Evolutionary conservation across 2,888 invertebrate species (phyloP).

Genomic region (Drymonia ruficornis): DNA sequence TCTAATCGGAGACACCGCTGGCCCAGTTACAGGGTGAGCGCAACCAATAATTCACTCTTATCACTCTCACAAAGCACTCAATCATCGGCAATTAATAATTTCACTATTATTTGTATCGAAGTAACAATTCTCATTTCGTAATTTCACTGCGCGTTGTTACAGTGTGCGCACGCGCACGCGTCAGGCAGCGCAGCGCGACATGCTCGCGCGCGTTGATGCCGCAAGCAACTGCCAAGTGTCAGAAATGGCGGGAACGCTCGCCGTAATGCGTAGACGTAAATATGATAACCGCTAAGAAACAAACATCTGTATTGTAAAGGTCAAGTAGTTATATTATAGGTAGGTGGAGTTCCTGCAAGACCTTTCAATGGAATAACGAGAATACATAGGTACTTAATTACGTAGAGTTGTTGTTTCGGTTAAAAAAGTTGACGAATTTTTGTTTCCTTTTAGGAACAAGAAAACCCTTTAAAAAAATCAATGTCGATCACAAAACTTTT

Average conservation of each 20-base stretch:
- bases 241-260: constrained; percentile 56
- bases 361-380: too few relatives aligned
- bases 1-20: constrained; percentile 46
- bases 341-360: too few relatives aligned
- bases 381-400: too few relatives aligned
- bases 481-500: too few relatives aligned
- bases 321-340: too few relatives aligned
- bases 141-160: constrained; percentile 3
- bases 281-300: background rate
- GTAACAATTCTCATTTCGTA: constrained; percentile 5
- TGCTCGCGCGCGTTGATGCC: constrained; percentile 42
- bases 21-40: constrained; percentile 41
- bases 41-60: constrained; percentile 41
- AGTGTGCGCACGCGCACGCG: constrained; percentile 9
- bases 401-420: too few relatives aligned
- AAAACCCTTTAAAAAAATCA: too few relatives aligned
- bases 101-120: constrained; percentile 23
- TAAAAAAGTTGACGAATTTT: too few relatives aligned
- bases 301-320: too few relatives aligned
- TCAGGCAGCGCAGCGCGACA: constrained; percentile 19
- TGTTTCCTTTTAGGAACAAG: too few relatives aligned
- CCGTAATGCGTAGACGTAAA: constrained; percentile 7
- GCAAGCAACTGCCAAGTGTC: constrained; percentile 47
- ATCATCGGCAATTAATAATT: constrained; percentile 40
- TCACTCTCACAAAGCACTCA: constrained; percentile 55